Evolutionary conservation across 2,888 invertebrate genomes (phyloP), one percentile per base, ranked within the genome.

Genomic region (Patella pellucida): DNA sequence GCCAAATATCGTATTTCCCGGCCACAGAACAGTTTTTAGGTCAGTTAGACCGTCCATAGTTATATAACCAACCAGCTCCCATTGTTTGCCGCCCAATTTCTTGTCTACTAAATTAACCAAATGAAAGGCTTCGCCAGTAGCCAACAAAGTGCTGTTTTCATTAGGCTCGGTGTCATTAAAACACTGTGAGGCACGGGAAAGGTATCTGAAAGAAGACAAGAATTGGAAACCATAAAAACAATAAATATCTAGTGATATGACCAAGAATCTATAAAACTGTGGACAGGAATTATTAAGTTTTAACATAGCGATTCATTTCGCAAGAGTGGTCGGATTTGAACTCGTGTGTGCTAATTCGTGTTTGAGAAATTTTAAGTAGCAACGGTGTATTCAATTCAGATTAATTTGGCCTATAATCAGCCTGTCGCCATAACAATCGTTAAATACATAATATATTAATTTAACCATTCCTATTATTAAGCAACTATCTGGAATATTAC

Each of bases 11-110:
- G 95, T 94, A 16, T 95, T 95, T 0, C 96, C 96, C 2, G 96
- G 96, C 96, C 96, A 96, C 27, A 96, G 94, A 81, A 97, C 96
- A 2, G 96, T 96, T 87, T 96, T 95, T 79, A 96, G 91, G 79
- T 94, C 93, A 15, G 83, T 76, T 11, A 79, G 75, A 52, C 84
- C 79, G 51, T 79, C 83, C 19, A 77, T 71, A 14, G 78, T 74
- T 69, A 86, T 83, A 73, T 80, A 82, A 9, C 88, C 89, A 2
- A 88, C 84, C 11, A 73, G 76, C n/a, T 80, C 81, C 89, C 88
- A 88, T 0, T 76, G 72, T 2, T 27, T 70, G 16, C 73, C 78
- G 1, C 11, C 73, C 9, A 31, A 52, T 31, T 72, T 75, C 15
- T 76, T 74, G n/a, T 76, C 50, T 11, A 82, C 78, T 15, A 80